Base-by-base conservation (phyloP, 1,140 invertebrate species). In the Drosophila nigrodunni region DNA sequence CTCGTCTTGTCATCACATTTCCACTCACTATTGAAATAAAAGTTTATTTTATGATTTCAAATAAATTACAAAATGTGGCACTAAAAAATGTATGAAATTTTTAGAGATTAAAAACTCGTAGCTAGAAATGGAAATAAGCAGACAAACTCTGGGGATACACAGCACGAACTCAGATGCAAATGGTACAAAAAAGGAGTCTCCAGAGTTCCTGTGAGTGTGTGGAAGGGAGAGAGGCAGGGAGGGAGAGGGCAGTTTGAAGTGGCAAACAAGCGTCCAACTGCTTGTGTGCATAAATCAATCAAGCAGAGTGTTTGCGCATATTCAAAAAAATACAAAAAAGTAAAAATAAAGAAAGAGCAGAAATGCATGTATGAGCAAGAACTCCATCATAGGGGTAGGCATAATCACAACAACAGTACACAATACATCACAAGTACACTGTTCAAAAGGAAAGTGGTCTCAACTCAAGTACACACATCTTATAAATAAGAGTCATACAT, bases 271-370 rank as follows among this genome's bases (percentile, higher is more conserved):
- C 4, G 25, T 52, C 30, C 69, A 67, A 44, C 74, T 73, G 80
- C 76, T 79, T 72, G 73, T 59, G 82, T 82, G 79, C 80, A 83
- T 79, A 82, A 82, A 82, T 82, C 80, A 82, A 82, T 82, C 80
- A 82, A 77, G 76, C 77, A 58, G 80, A 82, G 80, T 82, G 80
- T 83, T 83, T 79, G 76, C 67, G 44, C 69, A 82, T 72, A 73
- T 52, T 58, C 18, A 75, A 66, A 35, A 57, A 46, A 15, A 15
- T 15, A 15, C 0, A 15, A 15, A 21, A 65, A 60, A 46, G 54
- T 46, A 74, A 50, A 57, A 62, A 55, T 46, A 50, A 57, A 47
- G 6, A 39, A 58, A 8, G n/a, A 54, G 10, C 8, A 10, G 37
- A 39, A 39, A 9, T 10, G 5, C 37, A 30, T 30, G 25, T 30